Base-by-base conservation (phyloP, 64 coral and sea anemone genomes). In the Acropora yongei region DNA sequence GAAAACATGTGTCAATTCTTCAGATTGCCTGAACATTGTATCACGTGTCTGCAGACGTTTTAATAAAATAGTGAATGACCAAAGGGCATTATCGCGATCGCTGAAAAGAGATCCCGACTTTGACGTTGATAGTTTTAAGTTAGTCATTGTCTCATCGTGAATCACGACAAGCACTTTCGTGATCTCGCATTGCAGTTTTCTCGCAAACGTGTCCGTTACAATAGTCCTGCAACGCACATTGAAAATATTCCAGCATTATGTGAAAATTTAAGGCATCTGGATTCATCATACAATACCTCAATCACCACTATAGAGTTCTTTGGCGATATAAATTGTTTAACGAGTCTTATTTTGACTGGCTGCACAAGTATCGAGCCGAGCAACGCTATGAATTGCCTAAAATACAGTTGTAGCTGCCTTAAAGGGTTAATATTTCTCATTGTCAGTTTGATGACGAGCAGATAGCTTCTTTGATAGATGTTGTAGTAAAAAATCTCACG, bases 1-100 rank as follows among this genome's bases (percentile, higher is more conserved):
- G 87, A 89, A 75, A 55, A 89, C 79, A 89, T 89, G 66, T 89
- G 78, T 89, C 87, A 89, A 89, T 89, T 89, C 87, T 79, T 89
- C 87, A 89, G 87, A 89, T 89, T 89, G 87, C 87, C 87, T 89
- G 72, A 89, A 89, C 87, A 89, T 89, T 89, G 87, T 89, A 89
- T 74, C 87, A 89, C 87, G 87, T 89, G 87, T 89, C 65, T 89
- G 87, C 87, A 89, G 75, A 89, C 87, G 87, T 79, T 89, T 89
- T 89, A 12, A 81, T 81, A 81, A 81, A 81, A 81, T 81, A 81
- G 79, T 81, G 51, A 81, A 81, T 65, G 79, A 81, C 61, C 61
- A n/a, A 41, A 12, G 55, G 0, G 51, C 79, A 81, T 61, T 61
- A 81, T 16, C 0, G 79, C 19, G 53, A 61, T 81, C 83, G 65